phyloP scores from a whole-genome alignment of 37 sponge, comb jelly and placozoan species.

The Hormiphora californensis region DNA sequence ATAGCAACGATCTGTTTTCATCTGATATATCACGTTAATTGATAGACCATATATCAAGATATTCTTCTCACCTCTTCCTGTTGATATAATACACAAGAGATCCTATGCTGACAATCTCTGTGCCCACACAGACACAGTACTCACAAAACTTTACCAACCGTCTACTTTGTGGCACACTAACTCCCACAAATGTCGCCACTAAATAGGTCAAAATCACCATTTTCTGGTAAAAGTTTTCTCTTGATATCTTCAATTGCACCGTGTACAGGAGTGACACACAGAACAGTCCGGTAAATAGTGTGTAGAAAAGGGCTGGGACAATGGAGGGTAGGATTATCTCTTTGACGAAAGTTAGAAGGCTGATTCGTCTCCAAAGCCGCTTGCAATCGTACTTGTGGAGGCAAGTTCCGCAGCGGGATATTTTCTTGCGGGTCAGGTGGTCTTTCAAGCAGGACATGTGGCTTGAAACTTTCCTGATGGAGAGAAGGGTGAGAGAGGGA shows the following conservation, averaged over 20 bases:
- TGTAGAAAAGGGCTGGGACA: no score
- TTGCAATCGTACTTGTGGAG: constrained; percentile 18
- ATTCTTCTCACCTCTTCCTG: no score
- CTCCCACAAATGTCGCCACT: background rate
- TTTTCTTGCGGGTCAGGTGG: background rate
- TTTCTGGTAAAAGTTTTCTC: background rate
- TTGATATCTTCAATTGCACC: no score
- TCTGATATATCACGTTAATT: no score
- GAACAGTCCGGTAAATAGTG: constrained; percentile 5
- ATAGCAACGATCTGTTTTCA: no score
- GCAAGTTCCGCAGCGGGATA: background rate
- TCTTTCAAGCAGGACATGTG: no score
- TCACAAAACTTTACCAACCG: background rate
- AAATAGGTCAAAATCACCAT: background rate
- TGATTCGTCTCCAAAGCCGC: background rate
- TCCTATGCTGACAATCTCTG: no score
- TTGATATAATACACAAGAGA: no score
- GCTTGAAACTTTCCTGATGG: constrained; percentile 15
- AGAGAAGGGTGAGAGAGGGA: background rate
- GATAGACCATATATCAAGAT: no score
- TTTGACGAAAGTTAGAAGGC: background rate
- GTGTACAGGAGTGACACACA: background rate
- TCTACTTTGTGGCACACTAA: background rate
- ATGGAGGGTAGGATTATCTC: background rate
- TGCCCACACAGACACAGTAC: background rate